Evolutionary conservation across 2,113 vertebrate genomes (phyloP).

Genomic region (Caranx ignobilis): DNA sequence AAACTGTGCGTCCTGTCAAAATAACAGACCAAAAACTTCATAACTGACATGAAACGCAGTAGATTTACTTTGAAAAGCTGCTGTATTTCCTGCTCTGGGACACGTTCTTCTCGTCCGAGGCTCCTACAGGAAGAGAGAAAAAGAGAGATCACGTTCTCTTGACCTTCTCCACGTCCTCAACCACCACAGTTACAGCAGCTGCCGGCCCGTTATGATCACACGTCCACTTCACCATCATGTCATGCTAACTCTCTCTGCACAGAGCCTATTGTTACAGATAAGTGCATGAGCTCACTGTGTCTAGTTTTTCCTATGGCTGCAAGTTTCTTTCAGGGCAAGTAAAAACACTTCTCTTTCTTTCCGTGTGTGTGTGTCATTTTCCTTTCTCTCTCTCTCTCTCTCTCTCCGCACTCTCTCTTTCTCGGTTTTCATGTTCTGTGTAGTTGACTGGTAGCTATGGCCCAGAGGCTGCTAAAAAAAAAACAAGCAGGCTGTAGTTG

Average conservation of each 20-base stretch:
- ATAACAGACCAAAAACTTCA: not conserved
- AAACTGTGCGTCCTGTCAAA: not conserved
- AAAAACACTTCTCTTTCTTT: conserved; percentile 47
- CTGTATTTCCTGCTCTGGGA: not conserved
- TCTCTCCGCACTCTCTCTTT: conserved; percentile 11
- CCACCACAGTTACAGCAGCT: conserved; percentile 3
- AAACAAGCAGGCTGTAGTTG: not conserved
- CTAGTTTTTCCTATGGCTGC: conserved; percentile 28
- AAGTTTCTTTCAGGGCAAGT: conserved; percentile 58
- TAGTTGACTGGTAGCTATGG: conserved; percentile 43
- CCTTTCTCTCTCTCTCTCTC: conserved; percentile 6
- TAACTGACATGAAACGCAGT: not conserved
- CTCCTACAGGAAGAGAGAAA: conserved; percentile 9
- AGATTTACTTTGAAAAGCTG: not conserved
- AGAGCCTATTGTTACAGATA: not conserved
- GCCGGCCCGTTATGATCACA: no score
- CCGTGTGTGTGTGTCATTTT: conserved; percentile 35
- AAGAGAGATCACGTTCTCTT: conserved; percentile 19
- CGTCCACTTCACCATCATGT: no score
- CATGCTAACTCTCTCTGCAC: no score
- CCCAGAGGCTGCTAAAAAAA: conserved; percentile 61
- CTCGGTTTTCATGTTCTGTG: conserved; percentile 48
- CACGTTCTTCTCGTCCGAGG: not conserved
- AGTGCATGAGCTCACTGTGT: not conserved
- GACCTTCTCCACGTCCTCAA: not conserved